Conservation (phyloP, 2,797 vertebrate species). For the Ispidina picta region DNA sequence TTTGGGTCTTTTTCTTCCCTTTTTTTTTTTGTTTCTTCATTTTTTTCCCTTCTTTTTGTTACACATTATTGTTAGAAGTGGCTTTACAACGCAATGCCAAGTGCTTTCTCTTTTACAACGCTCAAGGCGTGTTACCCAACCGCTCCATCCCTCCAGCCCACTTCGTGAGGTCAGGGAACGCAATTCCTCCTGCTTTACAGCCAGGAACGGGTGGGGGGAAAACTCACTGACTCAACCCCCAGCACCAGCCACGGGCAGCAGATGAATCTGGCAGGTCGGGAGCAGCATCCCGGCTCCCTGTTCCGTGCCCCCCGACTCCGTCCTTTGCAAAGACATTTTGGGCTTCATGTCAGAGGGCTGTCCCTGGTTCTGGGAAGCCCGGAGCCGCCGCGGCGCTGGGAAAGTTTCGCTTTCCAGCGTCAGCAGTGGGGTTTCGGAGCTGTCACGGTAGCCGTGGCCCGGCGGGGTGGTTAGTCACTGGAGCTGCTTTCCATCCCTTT, state of each 20-base stretch:
- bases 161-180: neutral
- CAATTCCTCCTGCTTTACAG: neutral
- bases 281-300: neutral
- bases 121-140: neutral
- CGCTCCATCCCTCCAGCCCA: neutral
- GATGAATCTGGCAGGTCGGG: neutral
- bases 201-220: neutral
- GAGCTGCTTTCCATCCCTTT: conserved; percentile 32
- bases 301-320: fast-evolving
- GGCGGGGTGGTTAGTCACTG: neutral
- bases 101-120: conserved; percentile 56
- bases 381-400: neutral
- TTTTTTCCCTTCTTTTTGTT: neutral
- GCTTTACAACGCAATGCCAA: neutral
- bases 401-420: neutral
- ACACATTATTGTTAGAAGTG: conserved; percentile 4
- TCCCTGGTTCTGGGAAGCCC: neutral
- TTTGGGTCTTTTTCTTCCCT: neutral
- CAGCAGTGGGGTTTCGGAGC: neutral
- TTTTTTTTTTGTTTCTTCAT: neutral
- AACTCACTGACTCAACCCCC: neutral
- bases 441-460: conserved; percentile 26
- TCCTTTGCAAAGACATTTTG: neutral
- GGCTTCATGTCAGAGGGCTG: neutral
- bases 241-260: neutral